Base-by-base conservation (phyloP, 2,113 vertebrate species). In the Psittacula cyanocephala region DNA sequence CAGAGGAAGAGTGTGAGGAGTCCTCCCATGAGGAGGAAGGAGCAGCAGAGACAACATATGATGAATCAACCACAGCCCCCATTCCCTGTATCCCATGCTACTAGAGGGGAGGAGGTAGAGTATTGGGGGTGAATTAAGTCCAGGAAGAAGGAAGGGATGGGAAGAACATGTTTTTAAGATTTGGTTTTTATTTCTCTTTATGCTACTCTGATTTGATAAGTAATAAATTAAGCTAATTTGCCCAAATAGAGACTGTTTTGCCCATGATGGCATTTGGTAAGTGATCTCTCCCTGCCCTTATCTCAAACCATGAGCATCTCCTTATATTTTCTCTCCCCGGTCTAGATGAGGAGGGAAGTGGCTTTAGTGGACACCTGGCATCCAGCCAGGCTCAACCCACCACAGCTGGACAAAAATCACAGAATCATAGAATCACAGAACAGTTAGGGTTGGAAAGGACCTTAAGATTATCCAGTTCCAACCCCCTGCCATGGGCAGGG, bases 81-180 rank as follows among this genome's bases (percentile, higher is more conserved):
- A 41, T 31, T 57, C 12, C 14, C 12, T 6, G 3, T 39, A 17
- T 9, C 15, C 33, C n/a, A 12, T 1, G 5, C 8, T 3, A 2
- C 25, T 69, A 17, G 11, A 11, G 5, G 2, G 33, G 13, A 46
- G 7, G 19, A n/a, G 23, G 35, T 18, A 69, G 20, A 41, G 14
- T 74, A 63, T 1, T 13, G 1, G 12, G 53, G 31, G 13, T 46
- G 13, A 49, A 25, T n/a, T 57, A 37, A 53, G 11, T 6, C 9
- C 1, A 4, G 25, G 29, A 69, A 33, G 29, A 69, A 64, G 18
- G 43, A 7, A 41, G 1, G 4, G 6, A 2, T 12, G 4, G 1
- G 8, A 8, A 4, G 27, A 11, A 68, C 3, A 1, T 52, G 4
- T 7, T 68, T 55, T 62, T 18, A 41, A 6, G 22, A 35, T 17